Evolutionary conservation across 2,888 invertebrate genomes (phyloP), one percentile per base, ranked within the genome.

Genomic region (Chesias legatella): DNA sequence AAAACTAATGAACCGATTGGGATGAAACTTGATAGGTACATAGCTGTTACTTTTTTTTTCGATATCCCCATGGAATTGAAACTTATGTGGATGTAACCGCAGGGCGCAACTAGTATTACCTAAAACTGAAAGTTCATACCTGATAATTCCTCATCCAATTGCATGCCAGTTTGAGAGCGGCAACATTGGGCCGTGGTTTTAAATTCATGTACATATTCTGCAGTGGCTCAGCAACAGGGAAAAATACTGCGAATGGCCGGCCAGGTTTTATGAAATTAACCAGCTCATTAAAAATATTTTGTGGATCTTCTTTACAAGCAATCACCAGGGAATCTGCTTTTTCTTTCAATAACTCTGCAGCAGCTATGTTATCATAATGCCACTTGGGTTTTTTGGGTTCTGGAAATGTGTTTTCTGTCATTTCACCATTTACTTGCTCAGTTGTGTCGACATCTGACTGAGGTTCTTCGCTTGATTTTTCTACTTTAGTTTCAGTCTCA

Each of bases 101-200:
- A n/a, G n/a, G n/a, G n/a, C n/a, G n/a, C n/a, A n/a, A n/a, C 13
- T 3, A 32, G 22, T 10, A 13, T 7, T 24, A 27, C 7, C 8
- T 6, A 20, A 10, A 25, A 33, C 6, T 9, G 13, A 17, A 17
- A 32, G 6, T 31, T 53, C 57, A 39, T 40, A 97, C 93, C 90
- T 98, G 98, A 88, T 97, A 97, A 58, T 93, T 92, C 53, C 98
- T 90, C 75, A 96, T 86, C 92, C 98, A 98, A 64, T 94, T 96
- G 56, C 94, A 95, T 25, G 93, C 92, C 6, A 99, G 78, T 69
- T 92, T 92, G 25, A 98, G 78, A 63, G 93, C 93, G 6, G 95
- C 91, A 9, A 94, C 91, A 67, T 92, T 92, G 40, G 90, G 89
- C 34, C 91, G 88, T 38, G 92, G 90, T 70, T 95, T 96, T 36